Evolutionary conservation across 1,140 invertebrate species (phyloP), one percentile per base, ranked within the genome.

Genomic region (Drosophila micromelanica): DNA sequence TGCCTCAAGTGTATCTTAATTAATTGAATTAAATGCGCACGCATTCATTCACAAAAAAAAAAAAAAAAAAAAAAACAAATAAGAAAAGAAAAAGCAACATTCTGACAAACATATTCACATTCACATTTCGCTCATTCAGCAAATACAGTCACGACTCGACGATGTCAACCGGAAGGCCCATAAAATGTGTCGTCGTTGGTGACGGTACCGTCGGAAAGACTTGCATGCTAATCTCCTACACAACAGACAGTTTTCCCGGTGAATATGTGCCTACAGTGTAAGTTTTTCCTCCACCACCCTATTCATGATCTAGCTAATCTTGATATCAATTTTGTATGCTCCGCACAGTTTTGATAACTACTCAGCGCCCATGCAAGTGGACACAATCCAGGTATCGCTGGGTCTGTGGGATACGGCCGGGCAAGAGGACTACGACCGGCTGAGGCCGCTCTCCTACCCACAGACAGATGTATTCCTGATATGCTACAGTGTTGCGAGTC

Each of bases 401-500:
- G 98, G 98, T 32, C 93, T 99, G 12, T 99, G 98, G 98, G 98
- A 99, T 93, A 99, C 98, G 62, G 98, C 97, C 40, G 98, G 98
- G 13, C 98, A 99, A 93, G 98, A 99, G 94, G 98, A 99, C 92
- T 99, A 99, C 91, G 98, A 99, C 92, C 95, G 98, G 93, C 94
- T 99, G 73, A 94, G 98, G 91, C 98, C 98, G 32, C 94, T 98
- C 54, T 98, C 97, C 60, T 98, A 98, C 93, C 97, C 97, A 84
- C 97, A 98, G 94, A 99, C 98, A 65, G 98, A 99, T 93, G 98
- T 99, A 38, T 99, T 99, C 94, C 95, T 99, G 75, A 97, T 99
- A 92, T 99, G 98, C 94, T 99, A 99, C 94, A 99, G 98, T 93
- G 98, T 99, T 65, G 96, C 96, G 75, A 95, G 97, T 92, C 98